Conservation (phyloP, 2,797 vertebrate genomes). For the Anguilla pacifica region DNA sequence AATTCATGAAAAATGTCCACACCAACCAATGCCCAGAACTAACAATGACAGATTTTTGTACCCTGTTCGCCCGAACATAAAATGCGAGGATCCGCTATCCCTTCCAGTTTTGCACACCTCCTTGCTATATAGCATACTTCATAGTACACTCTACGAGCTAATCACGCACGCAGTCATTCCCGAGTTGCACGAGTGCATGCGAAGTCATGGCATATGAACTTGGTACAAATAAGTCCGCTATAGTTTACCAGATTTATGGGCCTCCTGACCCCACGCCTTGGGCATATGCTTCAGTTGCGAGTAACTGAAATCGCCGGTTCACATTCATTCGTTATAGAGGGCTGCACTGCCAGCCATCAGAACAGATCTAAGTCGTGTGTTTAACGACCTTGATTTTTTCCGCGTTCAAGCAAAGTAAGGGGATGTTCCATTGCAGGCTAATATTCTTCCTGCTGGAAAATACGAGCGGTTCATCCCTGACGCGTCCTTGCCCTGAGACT, state of each 20-base stretch:
- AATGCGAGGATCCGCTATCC: not conserved
- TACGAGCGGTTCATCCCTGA: not conserved
- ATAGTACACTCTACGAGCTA: not conserved
- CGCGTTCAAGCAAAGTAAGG: not conserved
- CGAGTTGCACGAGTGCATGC: not conserved
- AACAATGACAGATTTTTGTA: not conserved
- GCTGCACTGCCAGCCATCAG: not conserved
- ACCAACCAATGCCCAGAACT: not conserved
- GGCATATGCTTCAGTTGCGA: not conserved
- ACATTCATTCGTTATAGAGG: not conserved
- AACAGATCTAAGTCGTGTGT: constrained; percentile 9
- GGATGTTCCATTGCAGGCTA: not conserved
- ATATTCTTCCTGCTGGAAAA: not conserved
- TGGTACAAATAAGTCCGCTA: not conserved
- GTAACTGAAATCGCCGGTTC: not conserved
- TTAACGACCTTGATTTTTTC: constrained; percentile 16
- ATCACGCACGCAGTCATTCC: not conserved
- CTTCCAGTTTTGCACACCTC: not conserved
- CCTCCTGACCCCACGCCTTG: not conserved
- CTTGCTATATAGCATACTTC: too few relatives aligned
- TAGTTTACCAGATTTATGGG: not conserved
- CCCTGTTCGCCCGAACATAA: not conserved
- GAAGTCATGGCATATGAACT: not conserved
- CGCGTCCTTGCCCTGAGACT: not conserved
- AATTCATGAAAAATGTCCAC: not conserved